Conservation (phyloP, 2,797 vertebrate genomes). For the Odontamblyopus lacepedii region DNA sequence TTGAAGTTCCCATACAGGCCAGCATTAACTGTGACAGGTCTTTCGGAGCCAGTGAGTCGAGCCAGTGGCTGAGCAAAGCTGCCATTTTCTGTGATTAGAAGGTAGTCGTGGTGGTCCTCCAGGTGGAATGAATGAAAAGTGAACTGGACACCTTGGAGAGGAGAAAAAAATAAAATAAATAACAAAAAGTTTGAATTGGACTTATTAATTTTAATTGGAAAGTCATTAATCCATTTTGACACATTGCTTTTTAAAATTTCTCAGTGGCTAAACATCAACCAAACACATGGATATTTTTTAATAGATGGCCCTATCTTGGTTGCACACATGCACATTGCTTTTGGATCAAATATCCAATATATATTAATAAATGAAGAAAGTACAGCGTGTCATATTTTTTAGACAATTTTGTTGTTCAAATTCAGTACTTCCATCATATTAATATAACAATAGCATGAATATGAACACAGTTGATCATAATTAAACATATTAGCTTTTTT, state of each 20-base stretch:
- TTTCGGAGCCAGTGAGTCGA: constrained; percentile 79
- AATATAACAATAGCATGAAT: neutral
- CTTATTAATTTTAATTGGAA: no score
- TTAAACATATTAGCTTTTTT: neutral
- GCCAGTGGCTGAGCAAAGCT: constrained; percentile 79
- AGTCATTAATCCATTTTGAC: neutral
- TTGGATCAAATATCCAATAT: no score
- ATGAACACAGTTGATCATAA: neutral
- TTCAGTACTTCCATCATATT: no score
- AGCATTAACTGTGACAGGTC: constrained; percentile 70
- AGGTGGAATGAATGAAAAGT: constrained; percentile 80
- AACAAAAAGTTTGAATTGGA: no score
- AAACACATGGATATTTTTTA: no score
- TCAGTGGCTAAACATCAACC: no score
- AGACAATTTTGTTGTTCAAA: neutral
- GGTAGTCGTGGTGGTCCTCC: constrained; percentile 84
- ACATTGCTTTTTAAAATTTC: no score
- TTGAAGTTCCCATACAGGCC: constrained; percentile 82
- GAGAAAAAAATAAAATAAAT: neutral
- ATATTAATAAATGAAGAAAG: no score
- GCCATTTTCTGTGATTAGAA: constrained; percentile 81
- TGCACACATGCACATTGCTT: neutral
- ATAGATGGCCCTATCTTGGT: neutral
- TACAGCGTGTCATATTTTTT: neutral
- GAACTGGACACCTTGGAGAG: constrained; percentile 76